A percentile compares a stretch with the other conserved stretches of the same genome.
Evolutionary conservation across 2,797 vertebrate genomes (phyloP).

Genomic region (Hydrolagus colliei): DNA sequence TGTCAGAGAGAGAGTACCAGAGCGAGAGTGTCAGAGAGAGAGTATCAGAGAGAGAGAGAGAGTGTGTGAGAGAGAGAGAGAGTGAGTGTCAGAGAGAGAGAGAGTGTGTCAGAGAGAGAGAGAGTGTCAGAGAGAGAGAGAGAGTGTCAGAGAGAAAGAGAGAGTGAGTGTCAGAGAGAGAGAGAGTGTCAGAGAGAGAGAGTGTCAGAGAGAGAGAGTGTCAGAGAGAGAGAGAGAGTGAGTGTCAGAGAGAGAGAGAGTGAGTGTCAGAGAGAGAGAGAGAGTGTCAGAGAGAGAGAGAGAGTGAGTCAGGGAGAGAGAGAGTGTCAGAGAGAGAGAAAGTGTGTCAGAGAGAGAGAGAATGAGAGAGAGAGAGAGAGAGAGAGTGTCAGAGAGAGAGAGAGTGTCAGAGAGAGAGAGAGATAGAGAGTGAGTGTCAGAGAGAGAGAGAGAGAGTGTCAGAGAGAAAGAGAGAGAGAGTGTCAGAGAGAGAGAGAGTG

Average conservation of each 20-base stretch:
- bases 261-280: background rate
- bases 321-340: background rate
- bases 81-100: background rate
- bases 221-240: background rate
- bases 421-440: too few species aligned
- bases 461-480: conserved; percentile 19
- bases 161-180: background rate
- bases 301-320: background rate
- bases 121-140: background rate
- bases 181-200: background rate
- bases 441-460: too few species aligned
- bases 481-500: background rate
- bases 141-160: too few species aligned
- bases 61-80: background rate
- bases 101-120: background rate
- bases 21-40: too few species aligned
- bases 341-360: too few species aligned
- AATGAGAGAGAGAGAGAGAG: conserved; percentile 2
- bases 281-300: background rate
- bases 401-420: too few species aligned
- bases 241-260: background rate
- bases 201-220: background rate
- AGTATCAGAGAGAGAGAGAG: background rate
- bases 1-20: too few species aligned
- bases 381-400: background rate